A percentile compares a stretch with the other conserved stretches of the same genome.
Conservation (phyloP, 2,888 invertebrate species). For the Saturnia japonica region DNA sequence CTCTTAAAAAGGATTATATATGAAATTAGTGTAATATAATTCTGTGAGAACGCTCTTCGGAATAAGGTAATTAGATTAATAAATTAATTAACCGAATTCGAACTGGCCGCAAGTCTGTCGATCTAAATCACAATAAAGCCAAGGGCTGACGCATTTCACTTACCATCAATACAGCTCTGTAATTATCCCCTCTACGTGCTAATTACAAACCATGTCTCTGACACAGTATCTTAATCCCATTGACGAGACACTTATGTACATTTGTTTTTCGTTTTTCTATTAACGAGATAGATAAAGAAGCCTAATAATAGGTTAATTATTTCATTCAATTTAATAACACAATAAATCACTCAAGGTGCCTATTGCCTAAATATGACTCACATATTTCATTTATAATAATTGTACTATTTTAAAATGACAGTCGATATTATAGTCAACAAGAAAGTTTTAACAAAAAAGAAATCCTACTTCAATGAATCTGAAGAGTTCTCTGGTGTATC, state of each 20-base stretch:
- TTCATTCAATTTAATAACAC: background rate
- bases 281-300: constrained; percentile 6
- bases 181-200: constrained; percentile 71
- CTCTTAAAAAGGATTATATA: background rate
- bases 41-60: constrained; percentile 20
- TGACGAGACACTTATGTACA: constrained; percentile 39
- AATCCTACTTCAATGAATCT: too few species aligned
- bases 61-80: constrained; percentile 31
- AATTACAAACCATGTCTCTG: constrained; percentile 54
- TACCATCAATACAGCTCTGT: constrained; percentile 58
- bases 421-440: background rate
- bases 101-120: constrained; percentile 4
- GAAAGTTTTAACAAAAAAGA: too few species aligned
- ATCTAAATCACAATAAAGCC: constrained; percentile 20
- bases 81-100: constrained; percentile 6
- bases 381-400: background rate
- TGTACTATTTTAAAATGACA: background rate
- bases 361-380: background rate
- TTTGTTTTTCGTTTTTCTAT: constrained; percentile 51
- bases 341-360: background rate
- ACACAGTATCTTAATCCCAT: constrained; percentile 50
- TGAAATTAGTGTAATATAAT: background rate
- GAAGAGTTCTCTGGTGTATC: too few species aligned
- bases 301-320: background rate
- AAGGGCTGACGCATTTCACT: constrained; percentile 70